Percentiles rank a stretch among this genome's conserved stretches.
Evolutionary conservation across 2,888 invertebrate species (phyloP).

Genomic region (Spialia ferax): DNA sequence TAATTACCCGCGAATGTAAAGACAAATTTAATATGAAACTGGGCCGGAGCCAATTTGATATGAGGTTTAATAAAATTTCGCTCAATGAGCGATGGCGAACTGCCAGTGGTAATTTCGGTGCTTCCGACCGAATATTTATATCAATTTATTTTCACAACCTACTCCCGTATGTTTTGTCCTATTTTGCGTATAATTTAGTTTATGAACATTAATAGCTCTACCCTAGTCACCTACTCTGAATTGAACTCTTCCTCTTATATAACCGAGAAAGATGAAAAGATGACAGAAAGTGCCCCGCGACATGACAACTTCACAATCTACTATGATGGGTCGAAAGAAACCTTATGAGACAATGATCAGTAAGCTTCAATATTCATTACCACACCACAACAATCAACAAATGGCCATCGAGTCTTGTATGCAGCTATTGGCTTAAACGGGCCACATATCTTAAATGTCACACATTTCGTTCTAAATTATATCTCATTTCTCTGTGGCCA

Average conservation of each 20-base stretch:
- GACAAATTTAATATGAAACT: slow-evolving; percentile 32
- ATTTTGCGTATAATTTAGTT: not conserved
- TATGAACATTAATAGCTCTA: not conserved
- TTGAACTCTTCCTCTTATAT: not conserved
- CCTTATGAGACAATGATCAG: too few relatives aligned
- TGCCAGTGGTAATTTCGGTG: slow-evolving; percentile 32
- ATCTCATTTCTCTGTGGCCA: too few relatives aligned
- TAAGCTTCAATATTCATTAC: too few relatives aligned
- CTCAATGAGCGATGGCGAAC: slow-evolving; percentile 40
- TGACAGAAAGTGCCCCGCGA: too few relatives aligned
- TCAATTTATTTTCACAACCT: slow-evolving; percentile 25
- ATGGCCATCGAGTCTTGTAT: too few relatives aligned
- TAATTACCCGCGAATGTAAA: slow-evolving; percentile 21
- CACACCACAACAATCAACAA: too few relatives aligned
- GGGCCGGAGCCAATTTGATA: slow-evolving; percentile 42
- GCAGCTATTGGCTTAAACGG: too few relatives aligned
- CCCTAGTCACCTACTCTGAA: not conserved
- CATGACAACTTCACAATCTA: too few relatives aligned
- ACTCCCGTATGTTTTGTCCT: not conserved
- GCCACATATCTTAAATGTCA: too few relatives aligned
- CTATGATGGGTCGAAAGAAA: too few relatives aligned
- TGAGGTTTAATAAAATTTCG: slow-evolving; percentile 40
- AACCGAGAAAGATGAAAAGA: too few relatives aligned
- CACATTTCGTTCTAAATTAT: too few relatives aligned
- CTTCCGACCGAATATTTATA: slow-evolving; percentile 19